Evolutionary conservation across 2,888 invertebrate genomes (phyloP).

Genomic region (Heliconius erato): DNA sequence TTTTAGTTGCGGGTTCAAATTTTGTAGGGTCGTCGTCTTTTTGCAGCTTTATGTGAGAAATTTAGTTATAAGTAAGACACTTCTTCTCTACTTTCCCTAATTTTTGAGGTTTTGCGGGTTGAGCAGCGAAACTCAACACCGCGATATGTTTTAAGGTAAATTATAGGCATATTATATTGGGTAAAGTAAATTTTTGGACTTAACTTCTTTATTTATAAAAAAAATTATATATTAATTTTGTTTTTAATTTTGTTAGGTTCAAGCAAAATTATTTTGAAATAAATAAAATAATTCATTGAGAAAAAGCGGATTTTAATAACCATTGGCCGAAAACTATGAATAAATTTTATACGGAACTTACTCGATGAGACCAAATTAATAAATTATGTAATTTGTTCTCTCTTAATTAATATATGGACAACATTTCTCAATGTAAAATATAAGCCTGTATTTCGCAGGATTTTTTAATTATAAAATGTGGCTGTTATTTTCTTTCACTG

Average conservation of each 20-base stretch:
- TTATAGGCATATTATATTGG: neutral
- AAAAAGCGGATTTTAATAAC: too few relatives aligned
- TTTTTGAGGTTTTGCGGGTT: neutral
- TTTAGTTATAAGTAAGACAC: neutral
- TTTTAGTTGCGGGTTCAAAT: neutral
- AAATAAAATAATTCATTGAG: too few relatives aligned
- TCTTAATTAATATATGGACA: conserved; percentile 8
- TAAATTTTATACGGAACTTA: neutral
- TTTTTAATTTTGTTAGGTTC: too few relatives aligned
- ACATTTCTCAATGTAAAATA: neutral
- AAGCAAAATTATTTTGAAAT: too few relatives aligned
- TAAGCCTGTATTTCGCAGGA: neutral
- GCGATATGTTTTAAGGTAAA: neutral
- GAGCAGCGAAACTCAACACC: neutral
- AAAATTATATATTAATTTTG: too few relatives aligned
- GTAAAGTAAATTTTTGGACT: neutral
- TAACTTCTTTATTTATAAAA: too few relatives aligned
- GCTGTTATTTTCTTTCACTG: neutral
- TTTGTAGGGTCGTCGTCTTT: neutral
- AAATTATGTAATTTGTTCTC: neutral
- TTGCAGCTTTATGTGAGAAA: neutral
- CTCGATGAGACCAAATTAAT: conserved; percentile 3
- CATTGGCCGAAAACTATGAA: neutral
- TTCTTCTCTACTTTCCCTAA: neutral
- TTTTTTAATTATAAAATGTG: neutral